These are phyloP conservation scores for Himalopsyche kuldschensis DNA, from an alignment of 2,888 invertebrate genomes.

Conservation along the genomic window DNA sequence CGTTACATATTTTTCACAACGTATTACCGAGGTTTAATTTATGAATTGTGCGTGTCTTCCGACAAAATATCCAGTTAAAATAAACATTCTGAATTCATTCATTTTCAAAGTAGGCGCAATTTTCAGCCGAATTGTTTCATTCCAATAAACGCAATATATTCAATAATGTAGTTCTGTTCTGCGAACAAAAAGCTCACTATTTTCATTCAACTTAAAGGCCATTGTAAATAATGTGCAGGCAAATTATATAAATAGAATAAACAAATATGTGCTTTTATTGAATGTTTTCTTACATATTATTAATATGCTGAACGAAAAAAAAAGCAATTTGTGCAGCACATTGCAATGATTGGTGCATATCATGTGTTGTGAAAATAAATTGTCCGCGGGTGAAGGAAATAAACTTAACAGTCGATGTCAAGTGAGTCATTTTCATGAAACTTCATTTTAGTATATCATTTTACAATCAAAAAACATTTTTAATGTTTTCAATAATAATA, in stretches of 20 bases:
- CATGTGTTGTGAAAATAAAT: constrained; percentile 31
- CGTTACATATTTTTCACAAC: not conserved
- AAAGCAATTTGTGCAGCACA: constrained; percentile 27
- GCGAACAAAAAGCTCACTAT: constrained; percentile 1
- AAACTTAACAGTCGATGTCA: not conserved
- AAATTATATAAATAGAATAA: not conserved
- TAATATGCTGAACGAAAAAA: not conserved
- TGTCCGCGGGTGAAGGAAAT: constrained; percentile 8
- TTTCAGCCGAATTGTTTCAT: constrained; percentile 23
- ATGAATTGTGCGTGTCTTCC: not conserved
- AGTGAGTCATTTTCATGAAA: not conserved
- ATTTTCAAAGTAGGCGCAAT: not conserved
- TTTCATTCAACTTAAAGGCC: constrained; percentile 5
- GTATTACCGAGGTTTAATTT: not conserved
- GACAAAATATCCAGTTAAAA: not conserved
- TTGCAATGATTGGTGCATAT: constrained; percentile 37
- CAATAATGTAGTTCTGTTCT: constrained; percentile 8
- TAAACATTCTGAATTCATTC: not conserved
- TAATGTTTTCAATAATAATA: too few species aligned
- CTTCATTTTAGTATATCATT: not conserved
- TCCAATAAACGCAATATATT: constrained; percentile 22
- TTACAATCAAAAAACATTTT: too few species aligned
- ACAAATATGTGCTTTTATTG: constrained; percentile 13
- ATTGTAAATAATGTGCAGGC: constrained; percentile 6
- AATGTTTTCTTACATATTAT: constrained; percentile 16